A percentile compares a stretch with the other conserved stretches of the same genome.
phyloP scores from a whole-genome alignment of 1,140 invertebrate genomes.

The Lordiphosa clarofinis region DNA sequence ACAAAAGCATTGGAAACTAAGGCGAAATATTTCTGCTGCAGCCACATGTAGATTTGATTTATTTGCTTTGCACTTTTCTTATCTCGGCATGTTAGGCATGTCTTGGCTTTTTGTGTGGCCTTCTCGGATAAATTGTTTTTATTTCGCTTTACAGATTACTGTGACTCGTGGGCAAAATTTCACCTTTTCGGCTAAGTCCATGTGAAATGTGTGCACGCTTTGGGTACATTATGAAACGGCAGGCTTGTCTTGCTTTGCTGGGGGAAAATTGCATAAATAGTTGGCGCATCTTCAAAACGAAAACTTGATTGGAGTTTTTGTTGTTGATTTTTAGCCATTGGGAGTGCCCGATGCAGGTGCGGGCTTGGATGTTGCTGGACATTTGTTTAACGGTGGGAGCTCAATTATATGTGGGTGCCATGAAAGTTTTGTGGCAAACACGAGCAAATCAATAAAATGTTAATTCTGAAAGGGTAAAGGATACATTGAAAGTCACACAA shows the following conservation, averaged over 20 bases:
- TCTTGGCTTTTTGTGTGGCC: slow-evolving; percentile 49
- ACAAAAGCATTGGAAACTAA: slow-evolving; percentile 43
- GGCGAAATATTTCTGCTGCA: slow-evolving; percentile 27
- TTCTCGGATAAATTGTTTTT: slow-evolving; percentile 16
- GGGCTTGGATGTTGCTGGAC: slow-evolving; percentile 36
- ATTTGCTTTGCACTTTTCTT: slow-evolving; percentile 63
- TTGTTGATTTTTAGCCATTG: slow-evolving; percentile 34
- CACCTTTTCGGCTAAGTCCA: slow-evolving; percentile 52
- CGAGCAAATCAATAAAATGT: not conserved
- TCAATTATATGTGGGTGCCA: slow-evolving; percentile 7
- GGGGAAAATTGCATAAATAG: slow-evolving; percentile 63
- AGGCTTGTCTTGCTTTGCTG: slow-evolving; percentile 26
- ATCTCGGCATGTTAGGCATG: slow-evolving; percentile 30
- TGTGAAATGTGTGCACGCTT: slow-evolving; percentile 31
- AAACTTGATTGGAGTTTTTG: slow-evolving; percentile 53
- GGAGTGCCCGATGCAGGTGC: slow-evolving; percentile 51
- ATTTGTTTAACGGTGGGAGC: slow-evolving; percentile 48
- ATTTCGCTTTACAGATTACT: not conserved
- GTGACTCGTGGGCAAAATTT: slow-evolving; percentile 44
- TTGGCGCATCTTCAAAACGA: slow-evolving; percentile 57
- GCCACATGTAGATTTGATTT: slow-evolving; percentile 63
- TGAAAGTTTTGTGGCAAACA: not conserved
- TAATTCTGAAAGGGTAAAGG: slow-evolving; percentile 2
- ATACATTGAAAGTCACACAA: too few relatives aligned
- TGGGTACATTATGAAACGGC: slow-evolving; percentile 61